Evolutionary conservation across 1,140 invertebrate species (phyloP), one percentile per base, ranked within the genome.

Genomic region (Saxidomus purpurata): DNA sequence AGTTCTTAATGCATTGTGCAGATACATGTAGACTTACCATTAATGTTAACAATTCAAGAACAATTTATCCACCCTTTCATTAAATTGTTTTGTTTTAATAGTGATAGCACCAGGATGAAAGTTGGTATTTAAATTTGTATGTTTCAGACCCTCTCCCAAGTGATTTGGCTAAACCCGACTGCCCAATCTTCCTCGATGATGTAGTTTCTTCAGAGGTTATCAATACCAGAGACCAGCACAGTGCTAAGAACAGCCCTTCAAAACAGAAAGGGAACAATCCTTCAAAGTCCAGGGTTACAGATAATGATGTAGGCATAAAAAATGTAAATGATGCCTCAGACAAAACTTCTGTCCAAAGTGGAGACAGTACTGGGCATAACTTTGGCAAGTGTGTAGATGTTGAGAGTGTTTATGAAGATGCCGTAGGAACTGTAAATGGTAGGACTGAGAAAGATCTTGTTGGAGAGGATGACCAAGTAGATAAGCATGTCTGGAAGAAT

Each of bases 61-160:
- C n/a, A n/a, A n/a, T n/a, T n/a, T n/a, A n/a, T n/a, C n/a, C n/a
- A n/a, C n/a, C n/a, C n/a, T n/a, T n/a, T n/a, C n/a, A n/a, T n/a
- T n/a, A n/a, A n/a, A n/a, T n/a, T n/a, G n/a, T n/a, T n/a, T n/a
- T n/a, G n/a, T n/a, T n/a, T n/a, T n/a, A n/a, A n/a, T n/a, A n/a
- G n/a, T n/a, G n/a, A n/a, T n/a, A n/a, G n/a, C n/a, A n/a, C n/a
- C n/a, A n/a, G n/a, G n/a, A n/a, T n/a, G n/a, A n/a, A n/a, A n/a
- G n/a, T n/a, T n/a, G n/a, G n/a, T n/a, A n/a, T n/a, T n/a, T n/a
- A n/a, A n/a, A n/a, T 15, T 43, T 43, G 43, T 43, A 8, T 43
- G 15, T 91, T 93, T 52, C 86, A 95, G 95, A 95, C 88, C 94
- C 93, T 25, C 87, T 95, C 36, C 94, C 95, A 47, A 83, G 40